Evolutionary conservation across 2,888 invertebrate genomes (phyloP).

Genomic region (Fabriciana adippe): DNA sequence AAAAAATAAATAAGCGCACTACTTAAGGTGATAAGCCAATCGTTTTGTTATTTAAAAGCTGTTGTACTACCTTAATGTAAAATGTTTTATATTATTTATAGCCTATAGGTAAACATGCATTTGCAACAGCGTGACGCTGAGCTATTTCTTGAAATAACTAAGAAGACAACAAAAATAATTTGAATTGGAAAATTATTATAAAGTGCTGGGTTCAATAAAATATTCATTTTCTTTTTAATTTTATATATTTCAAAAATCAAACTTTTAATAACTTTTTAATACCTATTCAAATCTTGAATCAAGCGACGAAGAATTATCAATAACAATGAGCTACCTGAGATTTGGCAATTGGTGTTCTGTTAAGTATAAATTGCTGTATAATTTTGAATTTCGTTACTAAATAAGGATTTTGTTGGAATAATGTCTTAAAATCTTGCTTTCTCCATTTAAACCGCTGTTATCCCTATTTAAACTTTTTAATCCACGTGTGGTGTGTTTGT

Average conservation of each 20-base stretch:
- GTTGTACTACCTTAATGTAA: neutral
- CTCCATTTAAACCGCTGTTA: neutral
- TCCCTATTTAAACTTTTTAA: neutral
- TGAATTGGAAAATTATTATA: neutral
- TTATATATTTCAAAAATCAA: too few species aligned
- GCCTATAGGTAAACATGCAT: neutral
- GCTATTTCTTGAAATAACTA: neutral
- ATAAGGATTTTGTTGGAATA: too few species aligned
- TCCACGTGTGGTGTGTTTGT: neutral
- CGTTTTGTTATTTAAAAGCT: neutral
- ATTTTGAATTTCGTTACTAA: too few species aligned
- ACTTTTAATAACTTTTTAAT: too few species aligned
- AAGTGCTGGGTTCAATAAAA: slow-evolving; percentile 39
- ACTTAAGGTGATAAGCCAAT: neutral
- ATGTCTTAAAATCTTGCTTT: too few species aligned
- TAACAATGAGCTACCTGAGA: too few species aligned
- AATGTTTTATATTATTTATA: neutral
- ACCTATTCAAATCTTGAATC: too few species aligned
- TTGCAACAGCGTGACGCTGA: neutral
- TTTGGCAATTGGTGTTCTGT: too few species aligned
- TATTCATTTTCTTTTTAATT: neutral
- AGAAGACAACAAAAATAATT: neutral
- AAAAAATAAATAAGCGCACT: neutral
- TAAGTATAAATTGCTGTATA: too few species aligned
- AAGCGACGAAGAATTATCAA: too few species aligned